Evolutionary conservation across 2,797 vertebrate species (phyloP), one percentile per base, ranked within the genome.

Genomic region (Eulemur mongoz): DNA sequence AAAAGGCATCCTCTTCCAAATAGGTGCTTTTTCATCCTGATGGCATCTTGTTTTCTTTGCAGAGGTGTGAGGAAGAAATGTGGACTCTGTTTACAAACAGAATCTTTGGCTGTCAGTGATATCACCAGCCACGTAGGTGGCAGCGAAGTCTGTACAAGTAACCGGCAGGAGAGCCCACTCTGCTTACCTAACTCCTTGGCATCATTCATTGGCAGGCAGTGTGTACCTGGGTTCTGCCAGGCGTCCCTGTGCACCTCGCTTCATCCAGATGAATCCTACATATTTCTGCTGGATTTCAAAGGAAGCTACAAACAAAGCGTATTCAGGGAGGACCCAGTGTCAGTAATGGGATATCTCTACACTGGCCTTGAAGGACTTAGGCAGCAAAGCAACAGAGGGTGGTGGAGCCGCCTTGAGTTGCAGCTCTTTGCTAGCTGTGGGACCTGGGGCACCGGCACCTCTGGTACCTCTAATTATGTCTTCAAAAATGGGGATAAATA

Each of bases 111-210:
- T 88, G 0, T 48, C 75, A 7, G 1, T 80, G 70, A 94, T 43
- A 80, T 84, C 92, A 94, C 22, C 87, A 94, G 95, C 87, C 90
- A 95, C 97, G 61, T 78, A 85, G 95, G 96, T 91, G 83, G 88
- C 93, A 40, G 95, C 57, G 89, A 96, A 94, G 81, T 76, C 72
- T 89, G 63, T 45, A 4, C 48, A 96, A 50, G 97, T 97, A 93
- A 32, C 57, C 80, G 83, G 85, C 86, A 7, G 2, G 89, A 90
- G 79, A 73, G 50, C 50, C 95, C 95, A 76, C 91, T 25, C 35
- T 96, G 89, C 93, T 96, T 94, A 84, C 92, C 93, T 73, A 83
- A 94, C 27, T 98, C 94, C 80, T 97, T 63, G 79, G 70, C 89
- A 72, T 96, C 73, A 96, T 96, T 98, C 94, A 75, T 94, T 80